Evolutionary conservation across 2,797 vertebrate genomes (phyloP), one percentile per base, ranked within the genome.

Genomic region (Capromys pilorides): DNA sequence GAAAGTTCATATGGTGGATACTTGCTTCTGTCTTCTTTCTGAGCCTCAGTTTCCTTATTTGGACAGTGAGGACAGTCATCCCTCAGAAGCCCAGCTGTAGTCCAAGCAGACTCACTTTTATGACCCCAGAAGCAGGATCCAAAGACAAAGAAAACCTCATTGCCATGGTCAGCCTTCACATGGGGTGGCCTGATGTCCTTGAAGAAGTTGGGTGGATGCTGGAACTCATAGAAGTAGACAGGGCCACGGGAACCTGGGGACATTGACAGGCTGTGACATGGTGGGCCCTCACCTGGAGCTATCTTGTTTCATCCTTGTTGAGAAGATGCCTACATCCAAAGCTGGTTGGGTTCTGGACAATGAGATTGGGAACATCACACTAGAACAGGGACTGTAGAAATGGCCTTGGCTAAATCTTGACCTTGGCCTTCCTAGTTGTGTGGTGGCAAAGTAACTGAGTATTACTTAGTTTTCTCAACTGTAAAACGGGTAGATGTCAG

Each of bases 151-250:
- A 19, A 33, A 36, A 83, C 33, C 57, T 91, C 80, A 75, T 83
- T 33, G 0, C 54, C 39, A 49, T 91, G 89, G 41, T 75, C 79
- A 21, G 92, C 92, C 66, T 92, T 96, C 51, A 95, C 96, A 66
- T 36, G 54, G 21, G 78, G 26, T 22, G 75, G 88, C n/a, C 75
- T 95, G 16, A n/a, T 4, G 39, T 71, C 61, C 12, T 96, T 67
- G 57, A 86, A n/a, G 16, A 79, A 33, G 21, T 67, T 92, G 59
- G 82, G 19, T 6, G 51, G 45, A 61, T 94, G 94, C 45, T 67
- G 16, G 80, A 94, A 96, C 79, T 96, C 94, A 88, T 94, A 96
- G 45, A 95, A 90, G 61, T 86, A 96, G 85, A 96, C 54, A 91
- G 89, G 39, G 71, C 22, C 71, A 71, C 33, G 87, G 24, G 91